phyloP scores from a whole-genome alignment of 2,888 invertebrate species.

The Hylaea fasciaria region DNA sequence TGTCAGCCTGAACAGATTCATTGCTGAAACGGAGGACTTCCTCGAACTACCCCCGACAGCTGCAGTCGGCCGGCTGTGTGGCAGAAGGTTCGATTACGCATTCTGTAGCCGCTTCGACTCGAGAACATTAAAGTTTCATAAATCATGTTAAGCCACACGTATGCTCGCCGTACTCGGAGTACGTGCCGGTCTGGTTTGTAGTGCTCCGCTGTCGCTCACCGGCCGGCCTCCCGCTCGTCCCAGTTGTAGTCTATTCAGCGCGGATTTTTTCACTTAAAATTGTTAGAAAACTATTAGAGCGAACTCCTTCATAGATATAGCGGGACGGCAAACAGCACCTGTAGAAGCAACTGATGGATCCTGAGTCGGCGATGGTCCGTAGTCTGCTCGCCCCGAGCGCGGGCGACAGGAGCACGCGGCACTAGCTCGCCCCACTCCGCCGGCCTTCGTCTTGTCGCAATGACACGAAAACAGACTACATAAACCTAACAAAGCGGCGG shows the following conservation, averaged over 20 bases:
- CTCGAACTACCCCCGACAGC: background rate
- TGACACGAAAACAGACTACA: constrained; percentile 16
- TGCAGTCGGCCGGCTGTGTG: background rate
- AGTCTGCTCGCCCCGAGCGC: background rate
- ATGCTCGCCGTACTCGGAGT: constrained; percentile 21
- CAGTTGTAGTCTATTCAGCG: too few species aligned
- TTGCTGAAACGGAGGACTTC: background rate
- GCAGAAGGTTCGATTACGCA: constrained; percentile 12
- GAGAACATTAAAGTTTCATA: constrained; percentile 42
- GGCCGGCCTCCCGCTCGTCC: too few species aligned
- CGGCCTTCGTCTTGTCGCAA: constrained; percentile 15
- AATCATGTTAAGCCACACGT: constrained; percentile 40
- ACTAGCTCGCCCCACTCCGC: constrained; percentile 14
- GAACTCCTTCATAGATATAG: too few species aligned
- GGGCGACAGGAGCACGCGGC: constrained; percentile 17
- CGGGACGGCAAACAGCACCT: too few species aligned
- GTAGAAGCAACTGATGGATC: too few species aligned
- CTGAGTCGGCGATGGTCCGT: too few species aligned
- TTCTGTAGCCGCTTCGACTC: constrained; percentile 12
- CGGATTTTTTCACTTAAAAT: too few species aligned
- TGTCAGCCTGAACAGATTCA: background rate
- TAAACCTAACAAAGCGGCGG: constrained; percentile 27
- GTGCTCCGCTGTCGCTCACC: background rate
- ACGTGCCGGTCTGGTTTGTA: constrained; percentile 33
- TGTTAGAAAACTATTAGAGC: too few species aligned